Evolutionary conservation across 2,888 invertebrate genomes (phyloP).

Genomic region (Perdita meconis): DNA sequence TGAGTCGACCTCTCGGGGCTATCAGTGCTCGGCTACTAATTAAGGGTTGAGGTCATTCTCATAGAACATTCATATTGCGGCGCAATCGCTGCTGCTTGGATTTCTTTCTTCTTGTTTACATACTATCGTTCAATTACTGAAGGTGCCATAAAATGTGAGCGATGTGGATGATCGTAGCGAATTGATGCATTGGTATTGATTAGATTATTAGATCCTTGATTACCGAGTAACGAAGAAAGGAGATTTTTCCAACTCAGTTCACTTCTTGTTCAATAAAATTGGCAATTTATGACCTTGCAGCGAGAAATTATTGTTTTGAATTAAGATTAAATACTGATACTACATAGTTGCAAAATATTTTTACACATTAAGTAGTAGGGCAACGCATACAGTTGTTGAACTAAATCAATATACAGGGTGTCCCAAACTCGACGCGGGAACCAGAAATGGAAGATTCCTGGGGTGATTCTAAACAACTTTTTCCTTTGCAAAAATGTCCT

Average conservation of each 20-base stretch:
- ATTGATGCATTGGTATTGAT: neutral
- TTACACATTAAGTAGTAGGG: too few relatives aligned
- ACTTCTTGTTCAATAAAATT: too few relatives aligned
- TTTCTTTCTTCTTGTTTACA: neutral
- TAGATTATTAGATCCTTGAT: neutral
- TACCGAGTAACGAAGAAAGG: neutral
- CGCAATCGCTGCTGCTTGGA: neutral
- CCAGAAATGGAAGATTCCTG: too few relatives aligned
- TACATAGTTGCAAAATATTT: too few relatives aligned
- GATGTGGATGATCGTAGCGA: neutral
- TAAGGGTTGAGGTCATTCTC: slow-evolving; percentile 49
- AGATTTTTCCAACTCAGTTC: neutral
- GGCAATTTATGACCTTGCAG: too few relatives aligned
- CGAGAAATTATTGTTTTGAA: too few relatives aligned
- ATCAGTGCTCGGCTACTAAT: slow-evolving; percentile 14
- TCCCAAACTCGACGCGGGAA: too few relatives aligned
- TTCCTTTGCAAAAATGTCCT: too few relatives aligned
- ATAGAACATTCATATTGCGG: neutral
- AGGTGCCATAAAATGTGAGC: neutral
- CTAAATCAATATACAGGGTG: too few relatives aligned
- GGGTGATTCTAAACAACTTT: too few relatives aligned
- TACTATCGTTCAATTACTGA: neutral
- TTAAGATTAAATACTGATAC: too few relatives aligned
- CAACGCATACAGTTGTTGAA: too few relatives aligned
- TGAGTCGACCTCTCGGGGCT: slow-evolving; percentile 1